Conservation (phyloP, 1,140 invertebrate genomes). For the Macrobrachium nipponense region DNA sequence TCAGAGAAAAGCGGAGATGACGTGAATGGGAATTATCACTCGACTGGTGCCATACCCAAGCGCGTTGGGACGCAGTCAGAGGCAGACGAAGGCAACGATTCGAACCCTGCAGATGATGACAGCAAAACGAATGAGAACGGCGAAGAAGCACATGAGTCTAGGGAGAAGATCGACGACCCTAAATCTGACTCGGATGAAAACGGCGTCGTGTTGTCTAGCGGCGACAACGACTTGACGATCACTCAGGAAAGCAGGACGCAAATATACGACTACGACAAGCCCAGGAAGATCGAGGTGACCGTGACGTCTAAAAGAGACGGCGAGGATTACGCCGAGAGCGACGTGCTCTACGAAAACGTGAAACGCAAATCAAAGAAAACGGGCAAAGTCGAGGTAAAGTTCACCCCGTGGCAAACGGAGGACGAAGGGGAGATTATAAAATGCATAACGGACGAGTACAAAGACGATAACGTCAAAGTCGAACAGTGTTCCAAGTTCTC, state of each 20-base stretch:
- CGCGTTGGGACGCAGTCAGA: conserved; percentile 7
- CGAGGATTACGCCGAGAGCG: not conserved
- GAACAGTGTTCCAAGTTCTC: conserved; percentile 45
- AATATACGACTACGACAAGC: conserved; percentile 22
- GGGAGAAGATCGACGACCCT: conserved; percentile 15
- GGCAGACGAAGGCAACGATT: not conserved
- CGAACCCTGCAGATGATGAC: not conserved
- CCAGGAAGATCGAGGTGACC: conserved; percentile 48
- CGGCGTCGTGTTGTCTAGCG: not conserved
- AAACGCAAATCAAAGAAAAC: conserved; percentile 21
- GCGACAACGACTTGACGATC: not conserved
- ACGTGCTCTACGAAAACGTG: not conserved
- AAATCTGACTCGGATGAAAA: not conserved
- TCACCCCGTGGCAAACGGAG: conserved; percentile 46
- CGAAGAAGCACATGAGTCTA: not conserved
- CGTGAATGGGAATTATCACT: conserved; percentile 3
- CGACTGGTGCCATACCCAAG: conserved; percentile 46
- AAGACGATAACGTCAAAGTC: conserved; percentile 18
- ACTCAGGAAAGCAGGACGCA: conserved; percentile 8
- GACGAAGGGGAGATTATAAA: not conserved
- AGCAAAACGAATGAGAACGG: not conserved
- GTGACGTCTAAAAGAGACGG: conserved; percentile 39
- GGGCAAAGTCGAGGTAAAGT: conserved; percentile 50
- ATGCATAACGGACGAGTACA: not conserved
- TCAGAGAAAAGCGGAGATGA: not conserved